phyloP scores from a whole-genome alignment of 2,888 invertebrate genomes.

The Notodonta dromedarius region DNA sequence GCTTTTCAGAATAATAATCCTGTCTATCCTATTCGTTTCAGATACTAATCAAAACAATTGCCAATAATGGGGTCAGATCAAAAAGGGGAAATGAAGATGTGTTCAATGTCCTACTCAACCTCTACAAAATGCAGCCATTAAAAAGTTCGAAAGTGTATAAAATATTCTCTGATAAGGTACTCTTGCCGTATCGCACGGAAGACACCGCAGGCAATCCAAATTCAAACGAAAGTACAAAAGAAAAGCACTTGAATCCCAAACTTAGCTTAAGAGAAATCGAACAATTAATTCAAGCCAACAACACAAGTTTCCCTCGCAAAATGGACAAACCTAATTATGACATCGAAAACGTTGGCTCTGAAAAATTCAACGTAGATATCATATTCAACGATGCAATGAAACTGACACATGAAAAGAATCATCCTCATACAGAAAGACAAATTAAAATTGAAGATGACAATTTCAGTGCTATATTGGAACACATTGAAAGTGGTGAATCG shows the following conservation, averaged over 20 bases:
- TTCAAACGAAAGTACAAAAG: slow-evolving; percentile 56
- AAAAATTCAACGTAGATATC: slow-evolving; percentile 40
- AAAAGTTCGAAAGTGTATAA: slow-evolving; percentile 60
- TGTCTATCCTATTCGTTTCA: slow-evolving; percentile 15
- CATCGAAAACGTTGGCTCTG: slow-evolving; percentile 34
- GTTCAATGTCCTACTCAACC: slow-evolving; percentile 59
- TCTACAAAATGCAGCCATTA: slow-evolving; percentile 70
- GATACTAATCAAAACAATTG: slow-evolving; percentile 12
- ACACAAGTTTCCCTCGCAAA: slow-evolving; percentile 12
- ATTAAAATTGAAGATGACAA: slow-evolving; percentile 8
- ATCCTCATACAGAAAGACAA: not conserved
- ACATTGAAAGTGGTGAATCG: slow-evolving; percentile 35
- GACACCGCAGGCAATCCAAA: slow-evolving; percentile 48
- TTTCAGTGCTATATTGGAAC: slow-evolving; percentile 26
- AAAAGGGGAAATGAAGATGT: slow-evolving; percentile 42
- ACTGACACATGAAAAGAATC: slow-evolving; percentile 9
- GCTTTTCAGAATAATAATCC: not conserved
- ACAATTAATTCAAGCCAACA: slow-evolving; percentile 43
- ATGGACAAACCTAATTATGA: slow-evolving; percentile 34
- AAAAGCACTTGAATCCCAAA: slow-evolving; percentile 23
- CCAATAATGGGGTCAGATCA: slow-evolving; percentile 5
- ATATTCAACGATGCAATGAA: slow-evolving; percentile 18
- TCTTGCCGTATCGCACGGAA: slow-evolving; percentile 25
- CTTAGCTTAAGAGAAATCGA: slow-evolving; percentile 45
- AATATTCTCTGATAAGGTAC: slow-evolving; percentile 55